phyloP scores from a whole-genome alignment of 2,113 vertebrate genomes.

The Halcyon senegalensis region DNA sequence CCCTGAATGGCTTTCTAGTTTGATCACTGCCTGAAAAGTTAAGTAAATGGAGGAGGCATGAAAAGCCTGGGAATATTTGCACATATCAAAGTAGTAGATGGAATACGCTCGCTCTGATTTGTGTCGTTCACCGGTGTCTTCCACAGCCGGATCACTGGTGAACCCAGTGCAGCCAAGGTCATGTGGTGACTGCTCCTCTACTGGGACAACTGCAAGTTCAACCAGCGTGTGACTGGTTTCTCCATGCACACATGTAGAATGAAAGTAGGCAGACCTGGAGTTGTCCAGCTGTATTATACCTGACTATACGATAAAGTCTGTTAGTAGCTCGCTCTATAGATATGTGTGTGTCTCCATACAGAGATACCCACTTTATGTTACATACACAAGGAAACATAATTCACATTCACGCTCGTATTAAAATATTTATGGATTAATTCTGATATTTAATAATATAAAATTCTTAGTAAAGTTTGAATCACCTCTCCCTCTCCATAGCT shows the following conservation, averaged over 20 bases:
- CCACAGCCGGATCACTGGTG: background rate
- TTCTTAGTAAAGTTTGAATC: background rate
- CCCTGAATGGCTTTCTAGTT: background rate
- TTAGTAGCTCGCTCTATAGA: rapidly evolving
- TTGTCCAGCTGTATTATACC: rapidly evolving
- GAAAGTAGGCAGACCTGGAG: background rate
- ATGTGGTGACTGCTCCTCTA: rapidly evolving
- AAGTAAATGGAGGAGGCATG: background rate
- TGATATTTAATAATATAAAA: background rate
- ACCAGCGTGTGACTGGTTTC: rapidly evolving
- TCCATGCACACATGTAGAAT: rapidly evolving
- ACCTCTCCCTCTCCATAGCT: background rate
- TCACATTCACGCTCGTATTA: background rate
- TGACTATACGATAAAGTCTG: no score
- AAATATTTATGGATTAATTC: no score
- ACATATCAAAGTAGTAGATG: background rate
- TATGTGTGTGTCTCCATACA: rapidly evolving
- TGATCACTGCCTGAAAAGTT: background rate
- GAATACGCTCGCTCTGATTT: background rate
- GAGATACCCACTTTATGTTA: background rate
- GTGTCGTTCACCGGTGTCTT: background rate
- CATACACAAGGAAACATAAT: no score
- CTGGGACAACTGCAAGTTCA: background rate
- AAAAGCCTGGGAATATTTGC: background rate
- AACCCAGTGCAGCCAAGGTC: background rate